These are phyloP conservation scores for Syritta pipiens DNA, from an alignment of 2,888 invertebrate genomes.

Conservation along the genomic window DNA sequence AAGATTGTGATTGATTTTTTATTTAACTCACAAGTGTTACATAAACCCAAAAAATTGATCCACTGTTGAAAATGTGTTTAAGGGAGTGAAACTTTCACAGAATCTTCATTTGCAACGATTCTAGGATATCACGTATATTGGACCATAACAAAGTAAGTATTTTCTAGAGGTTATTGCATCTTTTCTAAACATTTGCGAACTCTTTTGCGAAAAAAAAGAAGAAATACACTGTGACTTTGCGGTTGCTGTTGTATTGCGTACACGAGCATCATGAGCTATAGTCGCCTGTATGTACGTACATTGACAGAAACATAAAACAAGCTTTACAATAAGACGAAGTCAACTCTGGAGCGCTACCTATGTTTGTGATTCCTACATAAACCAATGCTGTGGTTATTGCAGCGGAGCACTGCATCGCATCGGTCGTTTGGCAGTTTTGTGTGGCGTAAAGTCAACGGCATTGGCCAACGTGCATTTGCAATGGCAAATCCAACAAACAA, in stretches of 20 bases:
- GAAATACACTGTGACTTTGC: slow-evolving; percentile 20
- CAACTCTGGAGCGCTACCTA: slow-evolving; percentile 30
- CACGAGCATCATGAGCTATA: slow-evolving; percentile 10
- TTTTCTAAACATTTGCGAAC: slow-evolving; percentile 43
- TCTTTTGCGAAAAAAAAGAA: neutral
- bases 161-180: slow-evolving; percentile 37
- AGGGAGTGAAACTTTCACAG: slow-evolving; percentile 46
- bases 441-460: slow-evolving; percentile 54
- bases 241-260: neutral
- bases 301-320: slow-evolving; percentile 56
- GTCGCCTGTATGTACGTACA: slow-evolving; percentile 35
- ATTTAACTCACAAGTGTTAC: neutral
- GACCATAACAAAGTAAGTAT: slow-evolving; percentile 51
- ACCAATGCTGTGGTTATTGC: slow-evolving; percentile 15
- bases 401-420: slow-evolving; percentile 13
- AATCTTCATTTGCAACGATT: slow-evolving; percentile 39
- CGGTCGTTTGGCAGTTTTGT: slow-evolving; percentile 22
- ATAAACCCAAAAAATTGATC: slow-evolving; percentile 7
- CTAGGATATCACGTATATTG: slow-evolving; percentile 29
- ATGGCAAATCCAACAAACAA: slow-evolving; percentile 54
- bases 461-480: slow-evolving; percentile 61
- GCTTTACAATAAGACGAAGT: slow-evolving; percentile 57
- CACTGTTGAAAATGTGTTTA: slow-evolving; percentile 37
- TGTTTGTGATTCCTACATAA: slow-evolving; percentile 18
- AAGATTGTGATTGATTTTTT: too few species aligned